These are phyloP conservation scores for Brachirus orientalis DNA, from an alignment of 2,113 vertebrate species.

Conservation along the genomic window DNA sequence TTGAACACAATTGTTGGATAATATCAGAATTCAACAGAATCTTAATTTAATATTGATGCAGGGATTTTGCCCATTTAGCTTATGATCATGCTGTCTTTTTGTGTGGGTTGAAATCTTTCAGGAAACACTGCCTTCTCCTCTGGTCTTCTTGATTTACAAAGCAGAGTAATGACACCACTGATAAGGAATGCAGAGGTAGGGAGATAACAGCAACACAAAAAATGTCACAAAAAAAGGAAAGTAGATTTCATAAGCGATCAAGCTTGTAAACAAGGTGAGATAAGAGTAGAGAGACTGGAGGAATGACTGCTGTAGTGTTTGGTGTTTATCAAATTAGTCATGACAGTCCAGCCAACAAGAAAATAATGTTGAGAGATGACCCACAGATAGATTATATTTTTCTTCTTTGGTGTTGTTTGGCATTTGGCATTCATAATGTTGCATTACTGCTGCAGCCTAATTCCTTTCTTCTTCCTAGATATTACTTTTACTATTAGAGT, in stretches of 20 bases:
- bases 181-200: slow-evolving; percentile 33
- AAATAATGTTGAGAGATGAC: slow-evolving; percentile 53
- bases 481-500: too few relatives aligned
- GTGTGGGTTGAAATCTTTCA: neutral
- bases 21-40: neutral
- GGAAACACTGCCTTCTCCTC: neutral
- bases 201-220: slow-evolving; percentile 18
- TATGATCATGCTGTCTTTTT: neutral
- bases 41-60: neutral
- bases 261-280: slow-evolving; percentile 31
- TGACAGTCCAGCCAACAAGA: slow-evolving; percentile 28
- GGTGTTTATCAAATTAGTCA: slow-evolving; percentile 20
- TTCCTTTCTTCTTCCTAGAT: too few relatives aligned
- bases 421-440: too few relatives aligned
- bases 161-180: slow-evolving; percentile 25
- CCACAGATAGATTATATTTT: neutral
- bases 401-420: too few relatives aligned
- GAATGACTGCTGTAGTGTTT: slow-evolving; percentile 23
- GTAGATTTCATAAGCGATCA: slow-evolving; percentile 59
- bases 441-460: too few relatives aligned
- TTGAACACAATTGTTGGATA: neutral
- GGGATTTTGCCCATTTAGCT: neutral
- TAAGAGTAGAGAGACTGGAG: neutral
- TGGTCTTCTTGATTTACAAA: neutral
- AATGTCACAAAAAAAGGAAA: slow-evolving; percentile 20